These are phyloP conservation scores for Otis tarda DNA, from an alignment of 2,113 vertebrate species.

Conservation along the genomic window DNA sequence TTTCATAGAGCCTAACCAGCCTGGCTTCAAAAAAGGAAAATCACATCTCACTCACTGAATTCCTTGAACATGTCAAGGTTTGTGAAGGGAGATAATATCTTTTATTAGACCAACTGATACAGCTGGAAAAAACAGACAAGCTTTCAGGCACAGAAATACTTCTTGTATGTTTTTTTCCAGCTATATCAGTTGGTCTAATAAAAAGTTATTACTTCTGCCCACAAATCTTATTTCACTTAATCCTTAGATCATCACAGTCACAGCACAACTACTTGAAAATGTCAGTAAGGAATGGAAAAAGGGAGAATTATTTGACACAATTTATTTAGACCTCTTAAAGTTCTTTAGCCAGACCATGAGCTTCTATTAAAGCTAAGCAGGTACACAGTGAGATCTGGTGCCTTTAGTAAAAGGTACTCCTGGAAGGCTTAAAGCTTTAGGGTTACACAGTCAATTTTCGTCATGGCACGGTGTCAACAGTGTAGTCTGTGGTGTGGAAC, in stretches of 20 bases:
- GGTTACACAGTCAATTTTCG: not conserved
- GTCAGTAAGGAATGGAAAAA: not conserved
- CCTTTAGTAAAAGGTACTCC: not conserved
- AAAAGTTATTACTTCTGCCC: constrained; percentile 38
- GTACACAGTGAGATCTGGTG: not conserved
- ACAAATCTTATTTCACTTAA: constrained; percentile 24
- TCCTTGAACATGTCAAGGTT: constrained; percentile 46
- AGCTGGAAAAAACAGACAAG: constrained; percentile 50
- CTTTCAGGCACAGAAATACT: constrained; percentile 28
- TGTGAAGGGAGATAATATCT: constrained; percentile 52
- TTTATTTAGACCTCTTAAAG: not conserved
- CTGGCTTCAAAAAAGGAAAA: constrained; percentile 54
- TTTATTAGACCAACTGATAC: constrained; percentile 36
- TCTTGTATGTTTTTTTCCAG: constrained; percentile 34
- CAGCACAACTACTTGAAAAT: not conserved
- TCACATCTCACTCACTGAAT: constrained; percentile 26
- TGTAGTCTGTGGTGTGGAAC: not conserved
- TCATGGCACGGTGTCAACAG: not conserved
- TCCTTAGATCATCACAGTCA: not conserved
- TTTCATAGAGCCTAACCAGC: not conserved
- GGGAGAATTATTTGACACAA: not conserved
- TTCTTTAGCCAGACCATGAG: not conserved
- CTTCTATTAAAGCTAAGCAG: not conserved
- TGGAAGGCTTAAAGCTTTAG: not conserved
- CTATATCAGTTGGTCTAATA: constrained; percentile 30